phyloP scores from a whole-genome alignment of 1,140 invertebrate genomes.

The Steinernema feltiae region DNA sequence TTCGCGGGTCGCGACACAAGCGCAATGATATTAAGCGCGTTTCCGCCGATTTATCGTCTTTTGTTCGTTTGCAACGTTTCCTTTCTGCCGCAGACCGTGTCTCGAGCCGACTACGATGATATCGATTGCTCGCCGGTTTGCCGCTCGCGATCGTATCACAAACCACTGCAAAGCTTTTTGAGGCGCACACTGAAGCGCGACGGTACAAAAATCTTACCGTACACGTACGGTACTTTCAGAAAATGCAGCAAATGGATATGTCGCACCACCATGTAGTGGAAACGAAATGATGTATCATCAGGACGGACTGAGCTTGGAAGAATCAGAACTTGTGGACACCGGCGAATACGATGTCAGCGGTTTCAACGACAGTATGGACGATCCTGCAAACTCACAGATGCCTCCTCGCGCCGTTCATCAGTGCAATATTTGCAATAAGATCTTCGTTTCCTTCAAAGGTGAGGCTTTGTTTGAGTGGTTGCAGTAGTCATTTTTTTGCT shows the following conservation, averaged over 20 bases:
- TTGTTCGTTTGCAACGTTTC: not conserved
- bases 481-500: not conserved
- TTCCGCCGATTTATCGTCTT: not conserved
- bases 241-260: constrained; percentile 4
- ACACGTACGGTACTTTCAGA: not conserved
- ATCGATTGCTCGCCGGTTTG: not conserved
- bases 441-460: not conserved
- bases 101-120: not conserved
- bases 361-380: not conserved
- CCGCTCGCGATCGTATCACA: constrained; percentile 2
- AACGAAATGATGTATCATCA: constrained; percentile 4
- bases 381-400: not conserved
- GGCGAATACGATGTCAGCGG: constrained; percentile 6
- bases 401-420: constrained; percentile 31
- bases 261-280: not conserved
- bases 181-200: not conserved
- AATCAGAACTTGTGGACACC: not conserved
- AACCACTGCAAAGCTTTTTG: not conserved
- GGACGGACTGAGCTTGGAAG: not conserved
- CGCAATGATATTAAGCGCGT: not conserved
- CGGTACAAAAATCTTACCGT: not conserved
- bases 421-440: not conserved
- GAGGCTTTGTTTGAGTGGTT: not conserved
- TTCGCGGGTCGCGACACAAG: not conserved
- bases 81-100: not conserved